Percentiles rank a stretch among this genome's conserved stretches.
These are phyloP conservation scores for Lepus townsendii DNA, from an alignment of 2,797 vertebrate species.

Conservation along the genomic window DNA sequence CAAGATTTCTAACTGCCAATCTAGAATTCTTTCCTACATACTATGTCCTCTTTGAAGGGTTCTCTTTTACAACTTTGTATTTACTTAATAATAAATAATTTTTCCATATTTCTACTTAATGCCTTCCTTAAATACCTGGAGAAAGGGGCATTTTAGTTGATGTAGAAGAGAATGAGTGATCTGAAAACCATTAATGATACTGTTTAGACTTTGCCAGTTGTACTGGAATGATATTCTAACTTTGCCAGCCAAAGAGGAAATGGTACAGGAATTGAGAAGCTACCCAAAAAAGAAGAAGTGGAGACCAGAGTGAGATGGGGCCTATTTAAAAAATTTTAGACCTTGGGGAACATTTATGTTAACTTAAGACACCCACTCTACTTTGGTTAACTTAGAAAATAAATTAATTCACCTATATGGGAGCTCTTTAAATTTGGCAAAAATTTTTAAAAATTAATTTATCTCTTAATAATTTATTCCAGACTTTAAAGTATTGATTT, in stretches of 20 bases:
- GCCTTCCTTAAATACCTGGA: background rate
- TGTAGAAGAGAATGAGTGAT: constrained; percentile 27
- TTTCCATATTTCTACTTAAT: constrained; percentile 3
- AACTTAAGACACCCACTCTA: background rate
- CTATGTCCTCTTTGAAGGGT: background rate
- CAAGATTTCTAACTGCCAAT: background rate
- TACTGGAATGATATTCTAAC: background rate
- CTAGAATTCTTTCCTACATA: constrained; percentile 12
- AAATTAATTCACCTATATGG: constrained; percentile 6
- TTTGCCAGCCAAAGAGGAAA: background rate
- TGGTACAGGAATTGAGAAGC: background rate
- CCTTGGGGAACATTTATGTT: constrained; percentile 11
- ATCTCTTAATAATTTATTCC: constrained; percentile 15
- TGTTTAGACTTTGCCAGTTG: background rate
- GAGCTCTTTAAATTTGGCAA: constrained; percentile 25
- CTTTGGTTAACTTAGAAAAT: constrained; percentile 50
- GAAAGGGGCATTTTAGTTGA: background rate
- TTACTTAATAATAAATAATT: constrained; percentile 36
- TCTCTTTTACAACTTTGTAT: constrained; percentile 4
- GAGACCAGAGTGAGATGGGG: background rate
- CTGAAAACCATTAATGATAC: constrained; percentile 46
- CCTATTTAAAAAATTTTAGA: constrained; percentile 38
- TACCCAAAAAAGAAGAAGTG: background rate
- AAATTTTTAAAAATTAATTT: constrained; percentile 23
- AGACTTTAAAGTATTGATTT: constrained; percentile 64